Evolutionary conservation across 2,888 invertebrate species (phyloP), one percentile per base, ranked within the genome.

Genomic region (Heteromurus nitidus): DNA sequence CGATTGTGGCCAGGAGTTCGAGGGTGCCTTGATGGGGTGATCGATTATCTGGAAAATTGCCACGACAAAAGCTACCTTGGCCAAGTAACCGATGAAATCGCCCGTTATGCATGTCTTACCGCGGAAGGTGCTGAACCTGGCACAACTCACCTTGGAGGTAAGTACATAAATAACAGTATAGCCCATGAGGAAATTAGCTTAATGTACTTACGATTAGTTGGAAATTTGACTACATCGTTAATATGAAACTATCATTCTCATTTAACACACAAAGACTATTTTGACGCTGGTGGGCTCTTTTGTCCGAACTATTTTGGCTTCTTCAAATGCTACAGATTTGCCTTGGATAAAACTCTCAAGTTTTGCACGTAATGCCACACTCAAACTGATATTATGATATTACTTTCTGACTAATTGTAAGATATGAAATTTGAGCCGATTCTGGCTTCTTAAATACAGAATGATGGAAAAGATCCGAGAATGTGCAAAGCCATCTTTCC

Each of bases 31-130:
- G 30, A 18, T 3, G 28, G n/a, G 3, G 26, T 67, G 3, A 67
- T 67, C 13, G 16, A 3, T 2, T 67, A 47, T 18, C 28, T 67
- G 50, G 67, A 67, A 28, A 16, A 18, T 2, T 67, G 67, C n/a
- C 47, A 67, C 20, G 47, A 67, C 3, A 44, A 50, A 24, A 67
- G 18, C 11, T 67, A 47, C 18, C n/a, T 28, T 28, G 67, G 47
- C 1, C n/a, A 67, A 67, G 50, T 50, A 11, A 28, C 67, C 1
- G 67, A 67, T 47, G 50, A 28, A 26, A 16, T 67, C 28, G n/a
- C 26, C 16, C n/a, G n/a, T 13, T 47, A 26, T 50, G 30, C 18
- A 1, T 67, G 67, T 20, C 26, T 50, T 18, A 18, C 36, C 3
- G 11, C 44, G 7, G 16, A 24, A 16, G 24, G 44, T 11, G 31